These are phyloP conservation scores for Puffinus mauretanicus DNA, from an alignment of 2,113 vertebrate genomes.

Conservation along the genomic window DNA sequence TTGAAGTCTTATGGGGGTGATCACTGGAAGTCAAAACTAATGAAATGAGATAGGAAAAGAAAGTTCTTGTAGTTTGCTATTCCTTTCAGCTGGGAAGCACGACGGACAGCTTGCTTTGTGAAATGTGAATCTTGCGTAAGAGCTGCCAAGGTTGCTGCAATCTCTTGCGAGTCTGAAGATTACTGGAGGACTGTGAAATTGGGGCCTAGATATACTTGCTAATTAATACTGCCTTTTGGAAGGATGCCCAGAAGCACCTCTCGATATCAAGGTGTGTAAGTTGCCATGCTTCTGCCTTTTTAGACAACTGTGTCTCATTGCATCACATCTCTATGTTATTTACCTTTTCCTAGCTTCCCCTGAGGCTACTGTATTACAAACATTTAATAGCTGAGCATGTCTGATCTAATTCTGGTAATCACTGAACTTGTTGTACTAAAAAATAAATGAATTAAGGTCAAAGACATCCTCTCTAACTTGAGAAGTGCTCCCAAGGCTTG, in stretches of 20 bases:
- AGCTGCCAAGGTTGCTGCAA: neutral
- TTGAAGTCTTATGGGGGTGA: neutral
- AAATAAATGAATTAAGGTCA: neutral
- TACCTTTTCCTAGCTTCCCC: constrained; percentile 7
- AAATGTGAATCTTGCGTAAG: neutral
- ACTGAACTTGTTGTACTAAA: neutral
- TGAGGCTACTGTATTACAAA: neutral
- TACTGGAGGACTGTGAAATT: neutral
- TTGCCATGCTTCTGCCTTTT: neutral
- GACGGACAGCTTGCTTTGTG: neutral
- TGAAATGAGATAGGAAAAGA: neutral
- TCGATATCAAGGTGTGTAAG: neutral
- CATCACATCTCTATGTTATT: neutral
- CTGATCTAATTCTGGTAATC: neutral
- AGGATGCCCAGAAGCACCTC: neutral
- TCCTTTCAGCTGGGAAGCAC: neutral
- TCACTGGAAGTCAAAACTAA: neutral
- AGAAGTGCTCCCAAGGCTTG: neutral
- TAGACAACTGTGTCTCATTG: neutral
- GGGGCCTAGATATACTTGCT: neutral
- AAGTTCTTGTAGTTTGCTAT: neutral
- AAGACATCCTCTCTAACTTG: neutral
- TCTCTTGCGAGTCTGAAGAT: neutral
- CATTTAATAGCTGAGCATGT: neutral
- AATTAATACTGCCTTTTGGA: constrained; percentile 18